Conservation (phyloP, 1,140 invertebrate genomes). For the Drosophila melanica region DNA sequence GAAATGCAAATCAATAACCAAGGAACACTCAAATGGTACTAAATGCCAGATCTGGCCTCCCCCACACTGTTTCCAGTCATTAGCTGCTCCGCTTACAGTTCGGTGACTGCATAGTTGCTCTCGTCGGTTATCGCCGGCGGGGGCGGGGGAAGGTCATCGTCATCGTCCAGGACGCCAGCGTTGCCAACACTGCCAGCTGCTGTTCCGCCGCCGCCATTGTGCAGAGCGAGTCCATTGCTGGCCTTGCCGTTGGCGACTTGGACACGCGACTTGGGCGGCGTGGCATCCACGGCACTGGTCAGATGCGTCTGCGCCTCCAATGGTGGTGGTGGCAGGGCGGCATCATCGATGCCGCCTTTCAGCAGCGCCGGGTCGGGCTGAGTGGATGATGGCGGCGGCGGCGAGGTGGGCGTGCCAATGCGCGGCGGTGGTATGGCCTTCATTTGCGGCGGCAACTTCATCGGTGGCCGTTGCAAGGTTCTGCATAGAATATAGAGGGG, state of each 20-base stretch:
- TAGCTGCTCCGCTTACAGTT: slow-evolving; percentile 63
- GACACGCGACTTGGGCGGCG: slow-evolving; percentile 41
- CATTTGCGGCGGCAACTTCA: slow-evolving; percentile 83
- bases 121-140: slow-evolving; percentile 82
- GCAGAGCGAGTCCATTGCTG: slow-evolving; percentile 56
- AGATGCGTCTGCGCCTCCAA: slow-evolving; percentile 50
- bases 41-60: not conserved
- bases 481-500: slow-evolving; percentile 29
- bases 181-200: not conserved
- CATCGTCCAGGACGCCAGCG: slow-evolving; percentile 59
- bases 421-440: slow-evolving; percentile 83
- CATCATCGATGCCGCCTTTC: slow-evolving; percentile 62
- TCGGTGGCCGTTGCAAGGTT: slow-evolving; percentile 80
- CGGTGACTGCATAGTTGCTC: slow-evolving; percentile 83
- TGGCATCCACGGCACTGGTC: slow-evolving; percentile 23
- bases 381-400: slow-evolving; percentile 53
- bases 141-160: slow-evolving; percentile 77
- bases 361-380: slow-evolving; percentile 49
- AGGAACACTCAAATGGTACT: slow-evolving; percentile 28
- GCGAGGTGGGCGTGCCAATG: slow-evolving; percentile 81
- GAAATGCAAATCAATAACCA: slow-evolving; percentile 25
- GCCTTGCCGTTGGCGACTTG: slow-evolving; percentile 46
- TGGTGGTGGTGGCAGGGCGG: slow-evolving; percentile 74
- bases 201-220: slow-evolving; percentile 54
- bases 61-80: not conserved